Evolutionary conservation across 1,140 invertebrate species (phyloP), one percentile per base, ranked within the genome.

Genomic region (Atta colombica): DNA sequence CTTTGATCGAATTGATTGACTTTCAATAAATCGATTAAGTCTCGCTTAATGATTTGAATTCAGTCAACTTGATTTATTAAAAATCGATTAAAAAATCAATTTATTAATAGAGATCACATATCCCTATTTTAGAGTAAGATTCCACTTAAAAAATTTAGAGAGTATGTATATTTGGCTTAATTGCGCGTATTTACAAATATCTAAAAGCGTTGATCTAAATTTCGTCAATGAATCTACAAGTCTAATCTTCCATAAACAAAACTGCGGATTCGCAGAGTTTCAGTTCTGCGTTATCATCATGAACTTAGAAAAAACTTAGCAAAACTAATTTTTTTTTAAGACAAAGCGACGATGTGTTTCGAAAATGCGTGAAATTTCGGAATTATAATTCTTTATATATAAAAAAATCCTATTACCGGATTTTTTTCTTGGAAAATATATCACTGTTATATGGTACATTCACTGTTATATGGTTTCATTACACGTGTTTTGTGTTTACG

Each of bases 161-260:
- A 45, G 2, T 45, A 45, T 45, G 10, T 45, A 45, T 10, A 45
- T 45, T 45, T 45, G 7, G 0, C 1, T 45, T 10, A 69, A 7
- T 16, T 14, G 18, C 10, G 8, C 12, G 14, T 35, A 6, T 14
- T 25, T 21, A n/a, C 0, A 3, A 21, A 16, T 10, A 60, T 25
- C 7, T 60, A 39, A 31, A 60, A 45, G 7, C 16, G n/a, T 45
- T 61, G 74, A 77, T 35, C 74, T 45, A 77, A 39, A 61, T 77
- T 45, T 77, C 16, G n/a, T 31, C 53, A 18, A 61, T 21, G 2
- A 77, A 61, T 25, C n/a, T 3, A 39, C 35, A 25, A 7, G 21
- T 18, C 12, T 25, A 60, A 39, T 75, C 4, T 14, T 18, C 21
- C 8, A 55, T 45, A 45, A 60, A 45, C n/a, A 39, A 16, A 75